These are phyloP conservation scores for Emmelina monodactyla DNA, from an alignment of 2,888 invertebrate genomes.

Conservation along the genomic window DNA sequence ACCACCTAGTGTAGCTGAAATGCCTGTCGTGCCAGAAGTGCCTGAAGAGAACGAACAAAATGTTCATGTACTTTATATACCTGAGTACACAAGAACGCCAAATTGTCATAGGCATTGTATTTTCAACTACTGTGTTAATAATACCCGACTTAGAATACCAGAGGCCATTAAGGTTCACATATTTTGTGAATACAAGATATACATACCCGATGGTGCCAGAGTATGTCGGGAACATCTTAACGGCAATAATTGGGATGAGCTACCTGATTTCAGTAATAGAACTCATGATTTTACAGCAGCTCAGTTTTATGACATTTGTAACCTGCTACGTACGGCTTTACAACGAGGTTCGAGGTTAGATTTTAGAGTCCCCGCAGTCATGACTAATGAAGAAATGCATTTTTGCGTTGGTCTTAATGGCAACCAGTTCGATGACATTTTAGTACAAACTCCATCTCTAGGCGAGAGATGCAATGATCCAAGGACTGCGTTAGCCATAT, in stretches of 20 bases:
- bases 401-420: conserved; percentile 7
- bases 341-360: background rate
- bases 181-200: conserved; percentile 2
- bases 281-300: conserved; percentile 1
- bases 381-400: conserved; percentile 9
- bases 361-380: background rate
- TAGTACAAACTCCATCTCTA: conserved; percentile 6
- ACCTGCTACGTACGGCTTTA: background rate
- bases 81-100: conserved; percentile 1
- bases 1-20: too few species aligned
- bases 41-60: too few species aligned
- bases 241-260: background rate
- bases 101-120: conserved; percentile 2
- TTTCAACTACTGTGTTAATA: background rate
- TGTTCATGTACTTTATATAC: background rate
- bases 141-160: background rate
- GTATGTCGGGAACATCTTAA: background rate
- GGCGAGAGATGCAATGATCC: conserved; percentile 7
- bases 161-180: background rate
- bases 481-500: conserved; percentile 11
- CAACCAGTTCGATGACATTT: conserved; percentile 5
- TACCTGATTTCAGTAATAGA: background rate
- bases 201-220: conserved; percentile 2
- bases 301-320: background rate
- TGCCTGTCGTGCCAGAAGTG: too few species aligned